Conservation (phyloP, 1,140 invertebrate genomes). For the Trachelipus rathkii region DNA sequence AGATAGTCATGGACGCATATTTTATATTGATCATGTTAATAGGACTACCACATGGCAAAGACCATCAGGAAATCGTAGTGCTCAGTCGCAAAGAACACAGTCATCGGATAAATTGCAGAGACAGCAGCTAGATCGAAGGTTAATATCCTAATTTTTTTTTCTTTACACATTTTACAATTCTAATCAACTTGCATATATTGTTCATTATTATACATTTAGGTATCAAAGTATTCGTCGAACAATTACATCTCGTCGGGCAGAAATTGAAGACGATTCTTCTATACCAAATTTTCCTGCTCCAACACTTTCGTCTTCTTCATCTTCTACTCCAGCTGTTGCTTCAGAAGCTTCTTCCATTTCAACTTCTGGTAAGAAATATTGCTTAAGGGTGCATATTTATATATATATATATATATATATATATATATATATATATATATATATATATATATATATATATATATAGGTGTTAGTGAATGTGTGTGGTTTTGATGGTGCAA, state of each 20-base stretch:
- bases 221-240: conserved; percentile 82
- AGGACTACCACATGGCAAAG: conserved; percentile 88
- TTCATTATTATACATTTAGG: conserved; percentile 51
- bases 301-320: conserved; percentile 30
- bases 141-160: conserved; percentile 17
- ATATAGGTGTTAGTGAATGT: no score
- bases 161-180: neutral
- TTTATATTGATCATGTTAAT: conserved; percentile 88
- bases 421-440: no score
- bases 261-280: conserved; percentile 41
- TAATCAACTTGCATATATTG: no score
- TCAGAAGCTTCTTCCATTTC: neutral
- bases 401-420: no score
- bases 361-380: neutral
- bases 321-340: conserved; percentile 39
- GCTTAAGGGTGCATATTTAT: no score
- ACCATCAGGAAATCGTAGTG: conserved; percentile 58
- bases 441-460: no score
- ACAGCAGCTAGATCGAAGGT: conserved; percentile 73
- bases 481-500: no score
- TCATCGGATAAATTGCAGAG: conserved; percentile 64
- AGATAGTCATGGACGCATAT: conserved; percentile 84
- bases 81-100: conserved; percentile 52
- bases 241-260: conserved; percentile 61
- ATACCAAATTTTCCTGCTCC: conserved; percentile 1